Base-by-base conservation (phyloP, 2,797 vertebrate species). In the Cynopterus sphinx region DNA sequence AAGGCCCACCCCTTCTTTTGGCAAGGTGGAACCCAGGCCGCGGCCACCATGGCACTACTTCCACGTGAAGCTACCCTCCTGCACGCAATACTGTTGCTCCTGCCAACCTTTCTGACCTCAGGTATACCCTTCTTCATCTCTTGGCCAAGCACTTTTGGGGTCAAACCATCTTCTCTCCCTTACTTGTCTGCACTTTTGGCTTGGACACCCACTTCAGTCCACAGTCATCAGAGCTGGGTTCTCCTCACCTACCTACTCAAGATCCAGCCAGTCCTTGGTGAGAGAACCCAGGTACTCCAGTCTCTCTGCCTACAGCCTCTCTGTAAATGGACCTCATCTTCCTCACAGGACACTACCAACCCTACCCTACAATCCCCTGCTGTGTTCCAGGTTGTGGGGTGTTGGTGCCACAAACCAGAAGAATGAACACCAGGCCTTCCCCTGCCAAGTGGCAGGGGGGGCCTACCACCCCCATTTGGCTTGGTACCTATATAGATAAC, bases 401-500 rank as follows among this genome's bases (percentile, higher is more conserved):
- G 53, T 96, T 96, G 1, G 92, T 96, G 8, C 98, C 98, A 77
- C 98, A 98, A 97, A 99, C 99, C 98, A 97, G 96, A 99, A 99
- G 96, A 99, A 99, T 41, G 95, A 98, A 85, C 98, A 98, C 1
- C 98, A 96, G 13, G 96, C 93, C 78, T 99, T 99, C 98, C 98
- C 96, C 97, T 99, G 99, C 98, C 98, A 97, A 51, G 98, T 98
- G 61, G 98, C 98, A 9, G 98, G 98, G 65, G 65, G 97, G 98
- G 97, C 91, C 10, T 1, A 94, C 98, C 33, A 98, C 57, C 2
- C 98, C 1, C 41, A 97, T 1, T 91, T 99, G 49, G 98, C 97
- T 24, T 99, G 99, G 99, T 99, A 99, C 98, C 98, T 99, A 78
- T 98, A 99, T 0, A 99, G 99, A 6, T 97, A 97, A 93, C 98